A percentile compares a stretch with the other conserved stretches of the same genome.
These are phyloP conservation scores for Umimayanthus chanpuru DNA, from an alignment of 92 coral and sea anemone species.

Conservation along the genomic window DNA sequence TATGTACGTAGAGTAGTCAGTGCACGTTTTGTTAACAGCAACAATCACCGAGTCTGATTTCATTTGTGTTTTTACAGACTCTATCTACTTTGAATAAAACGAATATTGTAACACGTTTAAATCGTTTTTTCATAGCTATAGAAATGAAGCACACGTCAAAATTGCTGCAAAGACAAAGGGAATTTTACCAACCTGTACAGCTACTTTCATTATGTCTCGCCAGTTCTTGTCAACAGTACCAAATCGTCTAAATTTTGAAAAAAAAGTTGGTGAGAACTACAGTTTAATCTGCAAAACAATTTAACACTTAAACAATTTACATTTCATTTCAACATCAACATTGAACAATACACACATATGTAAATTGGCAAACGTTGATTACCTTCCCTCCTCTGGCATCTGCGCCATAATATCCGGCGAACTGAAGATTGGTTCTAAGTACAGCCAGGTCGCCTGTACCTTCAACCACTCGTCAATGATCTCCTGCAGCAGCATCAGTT, in stretches of 20 bases:
- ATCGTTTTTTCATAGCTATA: background rate
- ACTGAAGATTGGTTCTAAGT: constrained; percentile 97
- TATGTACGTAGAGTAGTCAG: background rate
- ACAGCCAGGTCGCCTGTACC: constrained; percentile 99
- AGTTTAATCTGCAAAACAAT: background rate
- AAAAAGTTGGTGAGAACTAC: background rate
- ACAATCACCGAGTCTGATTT: background rate
- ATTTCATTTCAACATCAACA: background rate
- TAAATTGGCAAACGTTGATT: background rate
- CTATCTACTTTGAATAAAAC: background rate
- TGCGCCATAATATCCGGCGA: constrained; percentile 99
- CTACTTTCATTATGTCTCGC: constrained; percentile 98
- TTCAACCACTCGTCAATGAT: constrained; percentile 98
- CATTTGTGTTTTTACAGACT: background rate
- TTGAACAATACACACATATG: background rate
- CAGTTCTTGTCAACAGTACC: constrained; percentile 98
- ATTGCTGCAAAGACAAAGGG: background rate
- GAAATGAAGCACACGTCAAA: background rate
- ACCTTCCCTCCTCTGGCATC: constrained; percentile 99
- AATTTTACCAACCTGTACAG: constrained; percentile 75
- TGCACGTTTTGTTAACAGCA: background rate
- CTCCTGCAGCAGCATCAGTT: constrained; percentile 92
- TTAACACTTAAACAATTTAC: background rate
- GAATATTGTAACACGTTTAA: background rate
- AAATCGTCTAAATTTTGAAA: constrained; percentile 76